Percentiles rank a stretch among this genome's conserved stretches.
Conservation (phyloP, 2,797 vertebrate genomes). For the Myotis findleyi region DNA sequence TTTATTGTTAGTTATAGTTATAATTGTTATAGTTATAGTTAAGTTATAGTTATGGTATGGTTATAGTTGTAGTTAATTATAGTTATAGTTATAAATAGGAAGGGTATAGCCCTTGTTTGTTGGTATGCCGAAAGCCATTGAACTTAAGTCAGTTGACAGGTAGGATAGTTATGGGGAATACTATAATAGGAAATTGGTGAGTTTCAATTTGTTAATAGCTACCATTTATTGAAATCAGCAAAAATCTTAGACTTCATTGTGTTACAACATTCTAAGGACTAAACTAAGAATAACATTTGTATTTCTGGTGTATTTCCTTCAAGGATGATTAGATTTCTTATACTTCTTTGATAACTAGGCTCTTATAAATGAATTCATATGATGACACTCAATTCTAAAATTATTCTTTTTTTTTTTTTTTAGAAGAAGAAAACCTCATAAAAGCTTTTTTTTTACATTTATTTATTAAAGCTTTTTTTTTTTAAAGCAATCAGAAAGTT, state of each 20-base stretch:
- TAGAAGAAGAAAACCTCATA: background rate
- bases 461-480: background rate
- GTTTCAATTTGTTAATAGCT: background rate
- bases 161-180: background rate
- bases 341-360: background rate
- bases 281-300: background rate
- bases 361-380: conserved; percentile 11
- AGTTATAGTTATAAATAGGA: background rate
- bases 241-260: background rate
- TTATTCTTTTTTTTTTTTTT: background rate
- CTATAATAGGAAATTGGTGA: background rate
- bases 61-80: no score
- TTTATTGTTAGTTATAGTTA: no score
- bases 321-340: background rate
- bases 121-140: background rate
- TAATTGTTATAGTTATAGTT: no score
- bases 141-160: background rate
- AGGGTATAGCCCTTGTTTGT: background rate
- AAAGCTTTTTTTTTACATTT: background rate
- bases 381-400: background rate
- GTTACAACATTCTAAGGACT: background rate
- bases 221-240: background rate
- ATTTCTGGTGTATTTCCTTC: background rate
- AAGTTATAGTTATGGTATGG: no score
- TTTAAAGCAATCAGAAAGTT: background rate